These are phyloP conservation scores for Labeo calbasu DNA, from an alignment of 2,797 vertebrate genomes.

Conservation along the genomic window DNA sequence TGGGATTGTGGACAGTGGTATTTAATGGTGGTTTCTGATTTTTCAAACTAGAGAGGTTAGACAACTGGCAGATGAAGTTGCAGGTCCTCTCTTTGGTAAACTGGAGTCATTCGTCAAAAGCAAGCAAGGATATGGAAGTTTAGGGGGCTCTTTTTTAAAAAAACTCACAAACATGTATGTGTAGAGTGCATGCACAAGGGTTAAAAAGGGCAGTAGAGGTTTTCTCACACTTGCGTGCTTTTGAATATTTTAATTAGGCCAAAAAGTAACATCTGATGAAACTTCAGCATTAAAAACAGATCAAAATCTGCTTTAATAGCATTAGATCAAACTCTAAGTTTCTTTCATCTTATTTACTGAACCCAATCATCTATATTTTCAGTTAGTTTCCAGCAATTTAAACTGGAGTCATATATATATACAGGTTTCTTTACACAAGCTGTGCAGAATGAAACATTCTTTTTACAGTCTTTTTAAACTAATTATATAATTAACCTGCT, in stretches of 20 bases:
- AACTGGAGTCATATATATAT: neutral
- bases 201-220: conserved; percentile 19
- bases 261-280: neutral
- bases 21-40: neutral
- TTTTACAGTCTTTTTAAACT: neutral
- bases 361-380: neutral
- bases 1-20: conserved; percentile 1
- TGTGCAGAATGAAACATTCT: neutral
- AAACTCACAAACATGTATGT: neutral
- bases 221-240: conserved; percentile 33
- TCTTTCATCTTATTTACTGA: neutral
- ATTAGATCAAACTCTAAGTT: neutral
- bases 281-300: neutral
- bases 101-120: neutral
- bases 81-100: conserved; percentile 8
- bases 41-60: neutral
- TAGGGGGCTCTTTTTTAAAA: neutral
- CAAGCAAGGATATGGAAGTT: conserved; percentile 4
- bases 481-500: conserved; percentile 58
- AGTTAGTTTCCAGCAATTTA: neutral
- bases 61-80: conserved; percentile 14
- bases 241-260: neutral
- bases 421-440: neutral
- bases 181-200: conserved; percentile 25
- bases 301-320: neutral